Base-by-base conservation (phyloP, 2,888 invertebrate genomes). In the Prosopocoilus inquinatus region DNA sequence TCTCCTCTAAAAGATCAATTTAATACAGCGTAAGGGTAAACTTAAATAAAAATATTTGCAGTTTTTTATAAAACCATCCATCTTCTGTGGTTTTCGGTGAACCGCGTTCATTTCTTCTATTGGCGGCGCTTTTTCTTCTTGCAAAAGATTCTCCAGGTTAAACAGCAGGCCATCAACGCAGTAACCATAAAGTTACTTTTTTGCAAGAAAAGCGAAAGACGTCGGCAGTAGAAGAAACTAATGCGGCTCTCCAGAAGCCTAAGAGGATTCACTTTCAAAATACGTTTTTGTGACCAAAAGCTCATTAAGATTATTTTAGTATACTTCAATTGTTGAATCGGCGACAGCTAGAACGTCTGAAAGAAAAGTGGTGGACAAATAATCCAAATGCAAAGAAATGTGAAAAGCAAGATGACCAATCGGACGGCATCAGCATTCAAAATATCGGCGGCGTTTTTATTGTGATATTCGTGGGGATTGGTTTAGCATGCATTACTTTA, bases 381-480 rank as follows among this genome's bases (percentile, higher is more conserved):
- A 95, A 95, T 69, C 89, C 88, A 0, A 84, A 86, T 5, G 85
- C 85, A 34, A 84, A 85, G 67, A 83, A 84, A 58, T 94, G 94
- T 68, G 91, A 92, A 66, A 89, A 91, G 64, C 89, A 91, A 51
- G 93, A 94, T 70, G 92, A 95, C 71, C 94, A 96, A 72, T 92
- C 92, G 2, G 97, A 96, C 72, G 98, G 98, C 47, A 98, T 98
- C 71, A 96, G 95, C 57, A 96, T 98, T 58, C 90, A 95, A 71
- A 98, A 98, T 75, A 98, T 98, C 64, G 97, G 96, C 45, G 97
- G 97, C 0, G 97, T 98, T 0, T 98, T 98, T 74, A 94, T 98
- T 50, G 96, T 98, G 0, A 96, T 98, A 61, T 93, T 96, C 70
- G 94, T 96, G 66, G 96, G 96, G 0, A 95, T 96, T 33, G 92